Percentiles rank a stretch among this genome's conserved stretches.
These are phyloP conservation scores for Rhabdophis nuchalis DNA, from an alignment of 2,797 vertebrate species.

Conservation along the genomic window DNA sequence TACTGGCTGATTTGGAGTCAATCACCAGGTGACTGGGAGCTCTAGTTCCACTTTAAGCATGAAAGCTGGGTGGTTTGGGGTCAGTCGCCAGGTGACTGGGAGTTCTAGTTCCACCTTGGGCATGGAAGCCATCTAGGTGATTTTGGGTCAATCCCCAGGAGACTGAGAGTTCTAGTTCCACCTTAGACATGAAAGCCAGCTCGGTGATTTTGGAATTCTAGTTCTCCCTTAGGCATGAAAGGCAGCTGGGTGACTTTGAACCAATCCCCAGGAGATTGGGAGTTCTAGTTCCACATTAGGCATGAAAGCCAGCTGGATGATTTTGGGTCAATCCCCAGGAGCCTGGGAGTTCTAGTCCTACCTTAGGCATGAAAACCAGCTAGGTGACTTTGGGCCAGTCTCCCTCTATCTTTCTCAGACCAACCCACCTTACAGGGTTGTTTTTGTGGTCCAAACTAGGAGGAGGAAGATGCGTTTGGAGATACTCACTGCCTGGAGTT, in stretches of 20 bases:
- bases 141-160: no score
- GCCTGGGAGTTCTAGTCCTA: fast-evolving
- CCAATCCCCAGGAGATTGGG: no score
- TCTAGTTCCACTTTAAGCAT: fast-evolving
- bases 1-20: background rate
- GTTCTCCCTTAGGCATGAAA: background rate
- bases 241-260: background rate
- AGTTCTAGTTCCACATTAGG: fast-evolving
- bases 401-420: background rate
- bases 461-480: background rate
- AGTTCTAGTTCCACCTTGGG: no score
- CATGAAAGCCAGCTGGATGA: background rate
- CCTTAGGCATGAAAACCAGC: fast-evolving
- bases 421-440: background rate
- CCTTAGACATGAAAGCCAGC: fast-evolving
- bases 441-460: background rate
- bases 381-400: background rate
- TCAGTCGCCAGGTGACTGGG: background rate
- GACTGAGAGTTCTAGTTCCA: no score
- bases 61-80: background rate
- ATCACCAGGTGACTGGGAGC: background rate
- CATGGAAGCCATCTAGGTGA: no score
- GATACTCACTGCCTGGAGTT: background rate
- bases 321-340: no score
- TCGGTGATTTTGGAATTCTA: background rate